phyloP scores from a whole-genome alignment of 2,888 invertebrate genomes.

The Odontomyia ornata region DNA sequence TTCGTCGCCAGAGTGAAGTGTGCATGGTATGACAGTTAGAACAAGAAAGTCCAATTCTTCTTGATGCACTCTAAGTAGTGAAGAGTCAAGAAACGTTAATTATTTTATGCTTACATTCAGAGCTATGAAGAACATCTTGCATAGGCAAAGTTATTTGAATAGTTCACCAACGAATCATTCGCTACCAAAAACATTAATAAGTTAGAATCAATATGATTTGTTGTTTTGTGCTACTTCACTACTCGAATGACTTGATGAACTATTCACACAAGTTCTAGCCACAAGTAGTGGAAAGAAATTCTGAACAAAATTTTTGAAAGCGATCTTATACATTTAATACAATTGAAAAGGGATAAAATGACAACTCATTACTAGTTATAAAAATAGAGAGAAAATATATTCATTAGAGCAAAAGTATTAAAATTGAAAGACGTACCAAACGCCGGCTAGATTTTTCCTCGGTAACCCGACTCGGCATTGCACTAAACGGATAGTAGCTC shows the following conservation, averaged over 20 bases:
- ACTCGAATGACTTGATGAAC: neutral
- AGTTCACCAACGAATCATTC: neutral
- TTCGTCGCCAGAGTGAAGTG: slow-evolving; percentile 96
- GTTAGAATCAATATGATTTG: no score
- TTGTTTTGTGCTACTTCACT: no score
- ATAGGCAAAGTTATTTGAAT: neutral
- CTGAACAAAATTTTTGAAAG: slow-evolving; percentile 60
- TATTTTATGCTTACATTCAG: neutral
- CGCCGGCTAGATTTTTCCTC: slow-evolving; percentile 74
- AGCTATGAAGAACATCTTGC: neutral
- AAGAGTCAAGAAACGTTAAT: neutral
- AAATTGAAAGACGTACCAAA: slow-evolving; percentile 71
- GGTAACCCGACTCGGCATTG: slow-evolving; percentile 68
- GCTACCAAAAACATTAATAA: neutral
- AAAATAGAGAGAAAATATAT: neutral
- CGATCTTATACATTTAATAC: neutral
- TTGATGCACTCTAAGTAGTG: slow-evolving; percentile 59
- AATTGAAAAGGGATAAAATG: no score
- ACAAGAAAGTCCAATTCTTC: slow-evolving; percentile 82
- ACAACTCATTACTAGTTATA: no score
- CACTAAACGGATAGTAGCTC: slow-evolving; percentile 79
- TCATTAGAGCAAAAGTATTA: neutral
- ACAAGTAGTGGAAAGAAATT: neutral
- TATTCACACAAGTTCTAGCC: neutral
- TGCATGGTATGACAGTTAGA: slow-evolving; percentile 92